phyloP scores from a whole-genome alignment of 2,113 vertebrate genomes.

The Macrotis lagotis region DNA sequence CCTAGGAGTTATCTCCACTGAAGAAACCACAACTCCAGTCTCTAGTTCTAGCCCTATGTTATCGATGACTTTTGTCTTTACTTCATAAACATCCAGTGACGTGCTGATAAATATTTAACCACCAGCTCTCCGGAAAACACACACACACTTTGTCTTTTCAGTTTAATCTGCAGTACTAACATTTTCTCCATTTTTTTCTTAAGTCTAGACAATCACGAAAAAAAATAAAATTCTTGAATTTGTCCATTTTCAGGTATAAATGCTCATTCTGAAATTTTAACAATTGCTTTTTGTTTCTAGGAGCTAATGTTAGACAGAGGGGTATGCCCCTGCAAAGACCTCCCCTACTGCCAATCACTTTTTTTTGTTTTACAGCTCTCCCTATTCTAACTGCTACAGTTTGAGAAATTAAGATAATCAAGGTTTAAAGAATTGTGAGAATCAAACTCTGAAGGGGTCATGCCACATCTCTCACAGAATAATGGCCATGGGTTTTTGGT shows the following conservation, averaged over 20 bases:
- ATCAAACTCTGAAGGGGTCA: constrained; percentile 24
- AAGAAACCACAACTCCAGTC: no score
- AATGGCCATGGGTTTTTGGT: constrained; percentile 20
- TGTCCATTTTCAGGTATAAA: background rate
- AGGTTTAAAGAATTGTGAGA: background rate
- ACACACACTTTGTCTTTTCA: no score
- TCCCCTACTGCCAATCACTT: background rate
- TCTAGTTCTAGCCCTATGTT: no score
- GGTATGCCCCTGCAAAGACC: background rate
- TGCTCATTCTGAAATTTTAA: background rate
- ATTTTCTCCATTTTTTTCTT: no score
- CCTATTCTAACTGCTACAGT: background rate
- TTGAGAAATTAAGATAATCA: constrained; percentile 19
- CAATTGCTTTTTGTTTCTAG: background rate
- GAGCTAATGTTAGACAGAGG: background rate
- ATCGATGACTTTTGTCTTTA: no score
- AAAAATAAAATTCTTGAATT: background rate
- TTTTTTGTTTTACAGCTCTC: background rate
- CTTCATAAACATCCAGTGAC: no score
- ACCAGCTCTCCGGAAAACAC: no score
- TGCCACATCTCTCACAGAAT: constrained; percentile 8
- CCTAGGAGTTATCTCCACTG: no score
- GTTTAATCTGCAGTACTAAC: background rate
- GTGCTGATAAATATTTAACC: no score
- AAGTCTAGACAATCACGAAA: background rate